Percentiles rank a stretch among this genome's conserved stretches.
Conservation (phyloP, 2,797 vertebrate species). For the Alcedo atthis region DNA sequence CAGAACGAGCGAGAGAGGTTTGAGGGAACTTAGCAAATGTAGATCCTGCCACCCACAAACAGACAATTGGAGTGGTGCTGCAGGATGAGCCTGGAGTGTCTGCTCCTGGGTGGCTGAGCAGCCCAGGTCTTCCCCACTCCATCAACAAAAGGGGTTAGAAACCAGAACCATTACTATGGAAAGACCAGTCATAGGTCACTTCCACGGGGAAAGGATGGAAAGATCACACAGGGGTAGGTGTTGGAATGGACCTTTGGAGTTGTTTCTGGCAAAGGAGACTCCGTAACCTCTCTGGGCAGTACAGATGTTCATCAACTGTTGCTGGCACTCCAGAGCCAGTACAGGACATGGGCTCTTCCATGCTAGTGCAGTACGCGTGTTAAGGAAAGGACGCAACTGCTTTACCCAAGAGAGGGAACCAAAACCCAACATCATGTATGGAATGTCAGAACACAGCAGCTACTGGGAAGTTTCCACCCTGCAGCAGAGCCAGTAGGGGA, state of each 20-base stretch:
- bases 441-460: not conserved
- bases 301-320: not conserved
- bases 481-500: not conserved
- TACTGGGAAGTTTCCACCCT: rapidly evolving
- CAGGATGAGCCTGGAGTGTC: not conserved
- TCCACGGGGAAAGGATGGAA: rapidly evolving
- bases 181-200: not conserved
- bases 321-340: not conserved
- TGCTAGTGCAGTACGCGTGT: rapidly evolving
- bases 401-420: not conserved
- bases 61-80: not conserved
- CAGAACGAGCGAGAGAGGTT: not conserved
- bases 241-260: not conserved
- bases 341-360: not conserved
- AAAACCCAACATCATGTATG: rapidly evolving
- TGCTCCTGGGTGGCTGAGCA: not conserved
- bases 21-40: not conserved
- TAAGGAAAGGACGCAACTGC: not conserved
- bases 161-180: not conserved
- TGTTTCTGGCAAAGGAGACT: not conserved
- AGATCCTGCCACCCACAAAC: not conserved
- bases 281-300: not conserved
- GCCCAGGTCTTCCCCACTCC: not conserved
- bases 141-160: not conserved
- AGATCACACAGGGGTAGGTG: not conserved